Evolutionary conservation across 2,888 invertebrate genomes (phyloP), one percentile per base, ranked within the genome.

Genomic region (Palloptera scutellata): DNA sequence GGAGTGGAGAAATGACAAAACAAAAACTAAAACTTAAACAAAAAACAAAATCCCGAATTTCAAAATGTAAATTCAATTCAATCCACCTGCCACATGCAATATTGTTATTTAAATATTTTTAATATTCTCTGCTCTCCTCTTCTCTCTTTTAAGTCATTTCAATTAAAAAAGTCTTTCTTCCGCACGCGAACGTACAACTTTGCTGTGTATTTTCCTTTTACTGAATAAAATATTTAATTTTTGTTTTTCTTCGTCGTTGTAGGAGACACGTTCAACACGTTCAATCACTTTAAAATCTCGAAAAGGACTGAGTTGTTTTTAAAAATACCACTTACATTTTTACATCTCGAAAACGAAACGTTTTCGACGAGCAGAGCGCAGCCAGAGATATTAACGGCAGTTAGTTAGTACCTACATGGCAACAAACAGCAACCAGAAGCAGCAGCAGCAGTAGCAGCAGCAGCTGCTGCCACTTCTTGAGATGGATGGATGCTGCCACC

Each of bases 231-330:
- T 45, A 12, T 43, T 20, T 53, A 13, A 52, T 5, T 19, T 40
- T 65, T 53, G 41, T 1, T 15, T 53, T 13, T 15, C 52, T 17
- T 5, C 40, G 51, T 11, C 15, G 17, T 61, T 17, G 20, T 51
- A 11, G n/a, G 40, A 43, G 57, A 57, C 61, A 67, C 69, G 65
- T 30, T 2, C 30, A 30, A 69, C 70, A 79, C 78, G 78, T 79
- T 77, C 76, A 75, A 76, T 72, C 82, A 79, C 79, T 79, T 78
- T 78, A 79, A 82, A 81, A 84, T 83, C 81, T 82, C 78, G 80
- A 77, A 76, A 84, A 81, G 81, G 81, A 83, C 83, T 83, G 83
- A 83, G 78, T 71, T 68, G 75, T 78, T 78, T 77, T 78, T 72
- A 76, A 74, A 76, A 74, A 76, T 72, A 74, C 78, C 80, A 80